Percentiles rank a stretch among this genome's conserved stretches.
Conservation (phyloP, 2,797 vertebrate genomes). For the Pangasius mekongensis region DNA sequence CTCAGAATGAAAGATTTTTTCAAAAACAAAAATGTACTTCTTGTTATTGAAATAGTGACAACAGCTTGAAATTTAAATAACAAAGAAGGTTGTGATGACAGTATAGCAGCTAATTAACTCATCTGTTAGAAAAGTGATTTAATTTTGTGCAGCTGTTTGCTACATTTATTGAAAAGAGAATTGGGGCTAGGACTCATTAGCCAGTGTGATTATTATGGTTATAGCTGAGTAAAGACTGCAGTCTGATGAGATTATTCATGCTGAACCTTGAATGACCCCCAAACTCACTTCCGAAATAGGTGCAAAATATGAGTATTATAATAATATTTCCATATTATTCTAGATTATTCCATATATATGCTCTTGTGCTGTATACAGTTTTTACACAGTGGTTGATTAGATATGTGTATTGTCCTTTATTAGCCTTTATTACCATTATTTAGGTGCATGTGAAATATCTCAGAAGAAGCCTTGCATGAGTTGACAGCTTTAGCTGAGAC, state of each 20-base stretch:
- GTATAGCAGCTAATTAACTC: constrained; percentile 11
- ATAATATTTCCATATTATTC: neutral
- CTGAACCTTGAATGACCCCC: constrained; percentile 12
- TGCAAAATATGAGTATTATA: neutral
- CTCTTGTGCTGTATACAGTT: neutral
- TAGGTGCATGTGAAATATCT: neutral
- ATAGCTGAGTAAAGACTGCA: constrained; percentile 7
- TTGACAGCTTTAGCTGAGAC: neutral
- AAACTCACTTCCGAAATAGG: neutral
- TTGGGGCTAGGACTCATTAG: constrained; percentile 10
- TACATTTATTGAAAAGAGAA: constrained; percentile 24
- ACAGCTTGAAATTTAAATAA: neutral
- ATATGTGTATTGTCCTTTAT: neutral
- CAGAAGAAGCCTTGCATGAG: neutral
- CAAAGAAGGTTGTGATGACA: neutral
- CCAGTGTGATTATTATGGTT: constrained; percentile 52
- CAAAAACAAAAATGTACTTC: neutral
- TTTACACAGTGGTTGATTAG: neutral
- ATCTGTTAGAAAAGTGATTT: constrained; percentile 14
- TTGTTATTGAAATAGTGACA: neutral
- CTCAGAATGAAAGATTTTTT: neutral
- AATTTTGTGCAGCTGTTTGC: constrained; percentile 27
- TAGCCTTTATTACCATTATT: neutral
- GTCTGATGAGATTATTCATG: constrained; percentile 1
- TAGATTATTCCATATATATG: neutral